These are phyloP conservation scores for Penelope pileata DNA, from an alignment of 2,113 vertebrate species.

Conservation along the genomic window DNA sequence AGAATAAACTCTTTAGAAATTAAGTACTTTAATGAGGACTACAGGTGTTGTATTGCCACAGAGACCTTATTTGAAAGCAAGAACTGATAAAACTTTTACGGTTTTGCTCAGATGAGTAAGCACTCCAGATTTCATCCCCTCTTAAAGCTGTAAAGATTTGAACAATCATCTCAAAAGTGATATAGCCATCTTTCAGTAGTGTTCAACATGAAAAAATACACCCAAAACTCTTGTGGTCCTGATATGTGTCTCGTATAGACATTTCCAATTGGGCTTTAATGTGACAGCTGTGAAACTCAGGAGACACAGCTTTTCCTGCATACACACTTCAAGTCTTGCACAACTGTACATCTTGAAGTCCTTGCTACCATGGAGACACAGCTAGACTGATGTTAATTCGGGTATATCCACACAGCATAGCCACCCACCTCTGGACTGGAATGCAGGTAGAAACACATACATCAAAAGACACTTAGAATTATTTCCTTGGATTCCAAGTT, in stretches of 20 bases:
- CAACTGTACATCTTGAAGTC: neutral
- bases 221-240: neutral
- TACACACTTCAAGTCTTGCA: accelerated
- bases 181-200: neutral
- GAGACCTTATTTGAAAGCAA: neutral
- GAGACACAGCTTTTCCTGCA: neutral
- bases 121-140: neutral
- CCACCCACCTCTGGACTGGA: neutral
- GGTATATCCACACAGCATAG: neutral
- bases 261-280: neutral
- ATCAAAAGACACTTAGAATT: neutral
- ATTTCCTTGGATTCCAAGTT: neutral
- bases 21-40: neutral
- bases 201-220: neutral
- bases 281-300: neutral
- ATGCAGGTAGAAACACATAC: neutral
- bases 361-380: neutral
- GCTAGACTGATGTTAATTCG: neutral
- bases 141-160: neutral
- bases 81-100: neutral
- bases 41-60: neutral
- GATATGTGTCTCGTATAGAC: neutral
- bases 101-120: neutral
- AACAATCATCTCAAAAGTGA: neutral
- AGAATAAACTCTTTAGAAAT: neutral